Percentiles rank a stretch among this genome's conserved stretches.
These are phyloP conservation scores for Tridacna gigas DNA, from an alignment of 2,888 invertebrate genomes.

Conservation along the genomic window DNA sequence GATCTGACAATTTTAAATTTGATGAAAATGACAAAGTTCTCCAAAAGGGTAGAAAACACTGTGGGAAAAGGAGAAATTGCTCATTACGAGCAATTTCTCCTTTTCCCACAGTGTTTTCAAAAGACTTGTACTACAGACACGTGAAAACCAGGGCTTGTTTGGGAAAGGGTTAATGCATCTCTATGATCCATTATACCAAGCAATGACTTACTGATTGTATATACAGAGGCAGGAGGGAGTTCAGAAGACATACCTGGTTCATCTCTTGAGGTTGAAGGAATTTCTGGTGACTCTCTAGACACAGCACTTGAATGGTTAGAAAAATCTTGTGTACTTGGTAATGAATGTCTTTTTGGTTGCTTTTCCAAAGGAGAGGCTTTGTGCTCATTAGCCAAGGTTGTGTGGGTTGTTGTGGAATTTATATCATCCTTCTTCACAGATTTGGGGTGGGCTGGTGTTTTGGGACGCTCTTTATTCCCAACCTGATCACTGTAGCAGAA, in stretches of 20 bases:
- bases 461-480: slow-evolving; percentile 35
- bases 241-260: background rate
- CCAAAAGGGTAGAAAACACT: background rate
- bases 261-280: slow-evolving; percentile 17
- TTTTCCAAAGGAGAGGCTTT: background rate
- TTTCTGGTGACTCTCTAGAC: slow-evolving; percentile 19
- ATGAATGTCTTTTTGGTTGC: background rate
- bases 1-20: too few relatives aligned
- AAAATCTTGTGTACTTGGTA: slow-evolving; percentile 1
- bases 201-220: too few relatives aligned
- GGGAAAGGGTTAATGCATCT: too few relatives aligned
- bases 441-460: slow-evolving; percentile 42
- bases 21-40: too few relatives aligned
- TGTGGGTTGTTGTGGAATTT: background rate
- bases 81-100: background rate
- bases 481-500: background rate
- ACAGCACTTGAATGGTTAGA: too few relatives aligned
- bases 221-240: too few relatives aligned
- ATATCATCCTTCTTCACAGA: slow-evolving; percentile 15
- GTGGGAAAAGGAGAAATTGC: background rate
- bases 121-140: too few relatives aligned
- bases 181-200: too few relatives aligned
- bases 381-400: background rate
- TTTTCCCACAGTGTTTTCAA: background rate
- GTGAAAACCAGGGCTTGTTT: too few relatives aligned